Percentiles rank a stretch among this genome's conserved stretches.
These are phyloP conservation scores for Tetramorium parvispinum DNA, from an alignment of 1,140 invertebrate genomes.

Conservation along the genomic window DNA sequence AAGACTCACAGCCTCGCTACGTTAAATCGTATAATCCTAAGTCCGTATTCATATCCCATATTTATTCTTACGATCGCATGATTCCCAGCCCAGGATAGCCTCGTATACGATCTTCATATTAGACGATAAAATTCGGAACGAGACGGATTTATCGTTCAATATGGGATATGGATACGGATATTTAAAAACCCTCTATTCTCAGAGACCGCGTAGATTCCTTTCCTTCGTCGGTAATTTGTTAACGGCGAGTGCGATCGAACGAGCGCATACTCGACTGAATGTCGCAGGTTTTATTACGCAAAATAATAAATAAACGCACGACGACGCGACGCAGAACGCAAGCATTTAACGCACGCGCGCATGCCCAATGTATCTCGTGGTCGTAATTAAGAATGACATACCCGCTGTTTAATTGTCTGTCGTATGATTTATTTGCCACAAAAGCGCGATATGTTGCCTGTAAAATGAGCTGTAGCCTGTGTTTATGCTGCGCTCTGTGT, in stretches of 20 bases:
- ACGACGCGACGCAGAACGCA: background rate
- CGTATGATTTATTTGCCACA: constrained; percentile 37
- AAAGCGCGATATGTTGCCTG: background rate
- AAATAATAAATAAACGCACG: constrained; percentile 29
- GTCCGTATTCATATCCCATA: constrained; percentile 51
- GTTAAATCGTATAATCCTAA: background rate
- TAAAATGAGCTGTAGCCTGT: background rate
- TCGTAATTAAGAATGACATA: constrained; percentile 47
- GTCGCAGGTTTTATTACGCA: background rate
- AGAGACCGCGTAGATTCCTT: constrained; percentile 31
- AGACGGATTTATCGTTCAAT: constrained; percentile 5
- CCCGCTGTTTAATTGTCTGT: constrained; percentile 44
- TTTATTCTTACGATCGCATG: constrained; percentile 19
- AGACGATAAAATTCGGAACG: constrained; percentile 19
- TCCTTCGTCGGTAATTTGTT: constrained; percentile 1
- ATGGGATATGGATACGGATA: constrained; percentile 42
- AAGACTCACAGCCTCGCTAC: background rate
- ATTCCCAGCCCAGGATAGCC: background rate
- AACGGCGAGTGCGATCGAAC: constrained; percentile 50
- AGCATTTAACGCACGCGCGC: background rate
- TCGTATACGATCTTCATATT: background rate
- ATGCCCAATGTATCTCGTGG: background rate
- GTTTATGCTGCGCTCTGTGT: background rate
- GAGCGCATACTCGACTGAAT: constrained; percentile 17
- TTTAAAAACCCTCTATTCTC: background rate